A percentile compares a stretch with the other conserved stretches of the same genome.
Evolutionary conservation across 2,113 vertebrate species (phyloP).

Genomic region (Calcarius ornatus): DNA sequence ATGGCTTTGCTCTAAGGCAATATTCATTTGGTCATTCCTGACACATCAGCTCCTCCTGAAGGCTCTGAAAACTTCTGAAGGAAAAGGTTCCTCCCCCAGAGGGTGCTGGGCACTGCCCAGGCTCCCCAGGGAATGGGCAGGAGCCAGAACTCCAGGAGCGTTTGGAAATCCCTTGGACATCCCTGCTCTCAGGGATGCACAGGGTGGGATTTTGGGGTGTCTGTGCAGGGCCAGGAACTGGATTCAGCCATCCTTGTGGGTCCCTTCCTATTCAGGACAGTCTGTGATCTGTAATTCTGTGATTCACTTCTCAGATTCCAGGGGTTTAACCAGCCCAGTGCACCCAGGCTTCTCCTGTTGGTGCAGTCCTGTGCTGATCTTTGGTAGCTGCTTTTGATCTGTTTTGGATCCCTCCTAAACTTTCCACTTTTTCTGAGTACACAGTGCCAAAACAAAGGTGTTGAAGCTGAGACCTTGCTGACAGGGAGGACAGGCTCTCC

Average conservation of each 20-base stretch:
- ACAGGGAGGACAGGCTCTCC: neutral
- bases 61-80: neutral
- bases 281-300: neutral
- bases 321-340: neutral
- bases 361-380: neutral
- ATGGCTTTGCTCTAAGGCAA: neutral
- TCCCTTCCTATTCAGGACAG: neutral
- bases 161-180: neutral
- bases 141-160: fast-evolving
- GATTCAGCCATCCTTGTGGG: neutral
- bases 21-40: neutral
- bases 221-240: neutral
- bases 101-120: neutral
- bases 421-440: neutral
- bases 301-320: neutral
- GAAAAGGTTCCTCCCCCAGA: neutral
- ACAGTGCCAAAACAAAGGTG: neutral
- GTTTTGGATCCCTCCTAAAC: neutral
- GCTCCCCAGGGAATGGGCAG: neutral
- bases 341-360: fast-evolving
- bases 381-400: neutral
- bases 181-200: neutral
- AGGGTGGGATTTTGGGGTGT: neutral
- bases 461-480: neutral
- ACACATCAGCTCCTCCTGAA: neutral